Evolutionary conservation across 2,888 invertebrate species (phyloP), one percentile per base, ranked within the genome.

Genomic region (Glyphotaelius pellucidus): DNA sequence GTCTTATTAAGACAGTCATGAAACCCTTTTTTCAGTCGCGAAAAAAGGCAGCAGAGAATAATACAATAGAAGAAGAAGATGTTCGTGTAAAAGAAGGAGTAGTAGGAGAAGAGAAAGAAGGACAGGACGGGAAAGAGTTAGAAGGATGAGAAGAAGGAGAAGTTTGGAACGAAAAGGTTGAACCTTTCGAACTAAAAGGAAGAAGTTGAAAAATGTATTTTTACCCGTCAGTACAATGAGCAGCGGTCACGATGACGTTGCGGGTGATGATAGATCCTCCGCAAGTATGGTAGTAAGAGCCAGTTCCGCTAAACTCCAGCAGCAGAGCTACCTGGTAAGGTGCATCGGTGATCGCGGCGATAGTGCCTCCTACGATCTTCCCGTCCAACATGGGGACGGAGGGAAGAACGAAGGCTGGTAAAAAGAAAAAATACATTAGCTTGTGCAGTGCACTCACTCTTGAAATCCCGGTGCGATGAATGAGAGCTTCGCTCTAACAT

Each of bases 271-370:
- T 93, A 25, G 95, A 94, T 4, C 95, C 96, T 47, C 96, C 96
- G 94, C 96, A 96, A 2, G 94, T 94, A 91, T 95, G 95, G 52
- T 80, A 84, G 89, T 30, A 91, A 3, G 94, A 93, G 95, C 95
- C 96, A 15, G 95, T 95, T 1, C 94, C 92, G 0, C 93, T 11
- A 0, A 94, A 94, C 85, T 91, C 85, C 38, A 90, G 11, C 79
- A 93, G 94, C 84, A 96, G 92, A 30, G 95, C 94, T 1, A 95
- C 96, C 93, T 95, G 96, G 93, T 96, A 96, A 11, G 96, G 96
- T 14, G 96, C 94, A 84, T 95, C 94, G 3, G 94, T 94, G 90
- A 96, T 96, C 93, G 95, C 95, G 42, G 95, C 95, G 93, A 94
- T 94, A 93, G 94, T 95, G 14, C 96, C 96, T 93, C 96, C 96